Conservation (phyloP, 1,140 invertebrate genomes). For the Bicyclus anynana region DNA sequence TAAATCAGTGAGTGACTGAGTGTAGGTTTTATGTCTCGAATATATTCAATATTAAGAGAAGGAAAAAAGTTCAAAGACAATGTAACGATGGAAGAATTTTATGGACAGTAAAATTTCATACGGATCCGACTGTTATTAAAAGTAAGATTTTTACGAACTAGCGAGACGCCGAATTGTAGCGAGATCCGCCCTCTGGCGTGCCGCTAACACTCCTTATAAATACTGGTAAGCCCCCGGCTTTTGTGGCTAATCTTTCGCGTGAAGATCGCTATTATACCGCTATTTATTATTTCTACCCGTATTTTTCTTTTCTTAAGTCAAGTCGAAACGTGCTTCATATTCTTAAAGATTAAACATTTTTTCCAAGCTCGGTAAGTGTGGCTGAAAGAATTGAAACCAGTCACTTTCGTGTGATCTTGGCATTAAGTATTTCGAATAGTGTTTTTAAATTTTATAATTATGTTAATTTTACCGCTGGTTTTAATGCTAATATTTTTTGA, state of each 20-base stretch:
- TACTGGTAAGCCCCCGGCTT: conserved; percentile 71
- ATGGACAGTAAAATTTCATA: conserved; percentile 4
- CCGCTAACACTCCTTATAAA: conserved; percentile 72
- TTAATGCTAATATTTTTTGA: conserved; percentile 11
- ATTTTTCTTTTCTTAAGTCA: conserved; percentile 68
- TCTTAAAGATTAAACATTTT: conserved; percentile 46
- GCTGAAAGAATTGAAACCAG: conserved; percentile 56
- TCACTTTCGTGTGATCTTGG: conserved; percentile 45
- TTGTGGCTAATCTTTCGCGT: conserved; percentile 74
- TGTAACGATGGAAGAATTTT: conserved; percentile 5
- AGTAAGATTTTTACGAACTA: conserved; percentile 33
- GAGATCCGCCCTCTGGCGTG: conserved; percentile 52
- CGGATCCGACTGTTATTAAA: conserved; percentile 17
- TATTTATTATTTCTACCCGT: conserved; percentile 71
- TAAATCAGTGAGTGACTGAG: neutral
- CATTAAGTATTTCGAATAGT: conserved; percentile 45
- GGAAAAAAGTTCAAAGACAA: conserved; percentile 4
- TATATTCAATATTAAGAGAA: neutral
- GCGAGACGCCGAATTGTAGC: conserved; percentile 37
- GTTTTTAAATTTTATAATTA: conserved; percentile 59
- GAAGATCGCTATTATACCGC: conserved; percentile 73
- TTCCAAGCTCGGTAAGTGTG: conserved; percentile 36
- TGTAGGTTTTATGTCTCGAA: too few species aligned
- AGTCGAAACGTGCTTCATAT: conserved; percentile 60
- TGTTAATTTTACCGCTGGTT: conserved; percentile 34